Evolutionary conservation across 2,797 vertebrate genomes (phyloP).

Genomic region (Peromyscus attwateri): DNA sequence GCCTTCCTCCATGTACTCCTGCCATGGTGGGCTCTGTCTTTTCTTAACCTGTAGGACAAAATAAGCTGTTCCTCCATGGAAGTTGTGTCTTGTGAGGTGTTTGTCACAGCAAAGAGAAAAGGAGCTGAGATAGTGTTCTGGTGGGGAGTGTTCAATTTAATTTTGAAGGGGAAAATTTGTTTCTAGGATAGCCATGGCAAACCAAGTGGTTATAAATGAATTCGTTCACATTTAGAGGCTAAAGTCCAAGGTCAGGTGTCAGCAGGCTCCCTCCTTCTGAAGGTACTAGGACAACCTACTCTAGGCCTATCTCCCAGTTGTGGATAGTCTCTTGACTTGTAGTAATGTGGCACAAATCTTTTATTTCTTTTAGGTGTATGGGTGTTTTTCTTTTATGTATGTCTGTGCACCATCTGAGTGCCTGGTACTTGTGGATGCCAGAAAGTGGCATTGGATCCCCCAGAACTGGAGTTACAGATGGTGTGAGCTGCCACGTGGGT

Average conservation of each 20-base stretch:
- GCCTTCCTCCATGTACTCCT: neutral
- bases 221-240: neutral
- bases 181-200: neutral
- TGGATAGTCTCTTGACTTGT: neutral
- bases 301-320: neutral
- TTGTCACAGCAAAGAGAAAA: neutral
- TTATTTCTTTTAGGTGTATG: neutral
- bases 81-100: neutral
- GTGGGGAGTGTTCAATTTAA: neutral
- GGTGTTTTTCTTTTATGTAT: neutral
- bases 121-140: neutral
- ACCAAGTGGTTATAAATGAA: neutral
- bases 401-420: neutral
- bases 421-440: no score
- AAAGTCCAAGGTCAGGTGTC: neutral
- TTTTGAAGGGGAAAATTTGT: constrained; percentile 16
- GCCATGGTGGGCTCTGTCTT: neutral
- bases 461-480: neutral
- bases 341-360: neutral
- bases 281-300: neutral
- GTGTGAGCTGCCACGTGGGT: neutral
- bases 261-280: neutral
- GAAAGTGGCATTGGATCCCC: neutral
- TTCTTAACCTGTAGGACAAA: neutral
- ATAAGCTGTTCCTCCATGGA: neutral